Percentiles rank a stretch among this genome's conserved stretches.
These are phyloP conservation scores for Crax fasciolata DNA, from an alignment of 2,797 vertebrate genomes.

Conservation along the genomic window DNA sequence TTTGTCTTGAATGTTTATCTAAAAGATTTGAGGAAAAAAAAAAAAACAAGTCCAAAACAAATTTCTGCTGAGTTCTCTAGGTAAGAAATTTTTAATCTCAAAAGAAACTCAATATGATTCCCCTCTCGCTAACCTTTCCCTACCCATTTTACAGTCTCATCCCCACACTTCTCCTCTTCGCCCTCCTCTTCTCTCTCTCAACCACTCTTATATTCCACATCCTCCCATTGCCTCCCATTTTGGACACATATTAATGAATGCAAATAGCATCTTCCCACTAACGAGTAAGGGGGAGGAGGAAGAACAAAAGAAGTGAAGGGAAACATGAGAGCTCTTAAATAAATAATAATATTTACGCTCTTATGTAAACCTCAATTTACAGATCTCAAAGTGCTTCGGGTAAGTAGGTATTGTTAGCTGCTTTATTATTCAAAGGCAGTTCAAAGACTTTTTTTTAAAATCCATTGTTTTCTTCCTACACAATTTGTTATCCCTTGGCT, in stretches of 20 bases:
- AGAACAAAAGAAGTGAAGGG: conserved; percentile 9
- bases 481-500: conserved; percentile 23
- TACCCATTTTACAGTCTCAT: background rate
- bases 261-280: conserved; percentile 37
- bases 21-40: background rate
- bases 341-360: conserved; percentile 59
- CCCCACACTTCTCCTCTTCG: too few species aligned
- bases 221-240: background rate
- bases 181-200: background rate
- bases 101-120: conserved; percentile 53
- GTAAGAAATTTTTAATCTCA: conserved; percentile 48
- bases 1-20: background rate
- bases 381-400: background rate
- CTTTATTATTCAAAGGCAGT: background rate
- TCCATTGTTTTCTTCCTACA: background rate
- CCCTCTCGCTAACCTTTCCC: conserved; percentile 45
- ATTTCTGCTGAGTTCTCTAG: background rate
- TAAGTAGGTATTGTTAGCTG: background rate
- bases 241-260: conserved; percentile 1
- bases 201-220: background rate
- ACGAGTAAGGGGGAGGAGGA: background rate
- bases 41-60: background rate
- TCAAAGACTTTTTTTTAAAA: background rate
- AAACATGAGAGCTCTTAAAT: conserved; percentile 67
- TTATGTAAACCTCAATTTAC: conserved; percentile 35